Evolutionary conservation across 2,888 invertebrate genomes (phyloP), one percentile per base, ranked within the genome.

Genomic region (Ganaspis brasiliensis): DNA sequence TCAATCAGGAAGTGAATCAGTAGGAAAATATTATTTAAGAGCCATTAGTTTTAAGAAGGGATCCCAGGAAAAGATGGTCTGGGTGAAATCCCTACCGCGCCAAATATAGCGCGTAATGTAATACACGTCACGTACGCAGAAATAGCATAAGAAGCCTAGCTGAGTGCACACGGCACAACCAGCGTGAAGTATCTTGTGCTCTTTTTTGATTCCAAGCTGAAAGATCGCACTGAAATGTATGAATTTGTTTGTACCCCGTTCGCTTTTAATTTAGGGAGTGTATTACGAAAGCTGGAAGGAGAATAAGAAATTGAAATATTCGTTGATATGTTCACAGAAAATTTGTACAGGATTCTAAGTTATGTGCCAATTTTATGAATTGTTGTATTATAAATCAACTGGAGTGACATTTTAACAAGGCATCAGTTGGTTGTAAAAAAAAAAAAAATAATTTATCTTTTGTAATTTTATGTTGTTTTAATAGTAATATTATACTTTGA

Each of bases 31-130:
- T 1, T 61, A 45, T 45, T 67, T 67, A 45, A 49, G 45, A 40
- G 45, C n/a, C 24, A 26, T 67, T 49, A 67, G 24, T 40, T 67
- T 67, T 21, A 37, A 49, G 67, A 49, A 67, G 40, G 75, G 78
- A 79, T 76, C 76, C 74, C 49, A 79, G 77, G 72, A 59, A 74
- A 81, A 79, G 79, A 79, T 76, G 52, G 73, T 73, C 75, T 81
- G 72, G 67, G 70, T 77, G 79, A 79, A 82, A 82, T 85, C 78
- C 81, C 83, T 79, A 79, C 78, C 85, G 84, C 82, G 84, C 93
- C 93, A 92, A 93, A 93, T 93, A 93, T 93, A 93, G 93, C 88
- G 86, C 90, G 93, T 93, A 93, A 93, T 93, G 92, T 92, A 92
- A 93, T 93, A 92, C 92, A 92, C 91, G 90, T 91, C 92, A 91